Evolutionary conservation across 1,140 invertebrate species (phyloP), one percentile per base, ranked within the genome.

Genomic region (Anastatus disparis): DNA sequence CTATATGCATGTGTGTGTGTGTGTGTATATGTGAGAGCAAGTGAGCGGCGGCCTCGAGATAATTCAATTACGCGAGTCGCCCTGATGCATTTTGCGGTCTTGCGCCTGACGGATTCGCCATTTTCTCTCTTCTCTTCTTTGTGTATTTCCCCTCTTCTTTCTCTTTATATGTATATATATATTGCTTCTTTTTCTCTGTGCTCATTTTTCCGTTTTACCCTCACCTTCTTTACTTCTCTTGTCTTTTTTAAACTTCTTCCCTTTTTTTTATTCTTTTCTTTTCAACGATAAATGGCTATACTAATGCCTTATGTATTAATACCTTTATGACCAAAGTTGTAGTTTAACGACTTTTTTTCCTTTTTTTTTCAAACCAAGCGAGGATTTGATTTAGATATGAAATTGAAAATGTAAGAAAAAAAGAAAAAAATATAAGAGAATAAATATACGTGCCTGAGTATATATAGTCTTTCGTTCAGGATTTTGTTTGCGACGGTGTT

Each of bases 101-200:
- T 46, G 58, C 58, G 40, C 40, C 58, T 62, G 58, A 46, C 42
- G 40, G 42, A 62, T 62, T 62, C 46, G 46, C 46, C 61, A 64
- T 52, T 64, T 64, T 64, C 29, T 50, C 42, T 50, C 26, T 27
- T 63, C 35, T 22, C 35, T 64, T 12, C 56, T 3, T n/a, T n/a
- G n/a, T n/a, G n/a, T n/a, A n/a, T 8, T n/a, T 20, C 29, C 29
- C 15, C 50, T 56, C 8, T 22, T 3, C 17, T 40, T 31, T 22
- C 26, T 31, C 58, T 70, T 72, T 61, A 58, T 62, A 38, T 76
- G 52, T 61, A 65, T 75, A 72, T 73, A 74, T 71, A n/a, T 53
- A n/a, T 53, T 22, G n/a, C 42, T 17, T 46, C 42, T 52, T 10
- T 52, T 26, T 20, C 26, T 31, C 6, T 13, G 29, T 53, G 20